A percentile compares a stretch with the other conserved stretches of the same genome.
phyloP scores from a whole-genome alignment of 2,797 vertebrate species.

The Amblyraja radiata region DNA sequence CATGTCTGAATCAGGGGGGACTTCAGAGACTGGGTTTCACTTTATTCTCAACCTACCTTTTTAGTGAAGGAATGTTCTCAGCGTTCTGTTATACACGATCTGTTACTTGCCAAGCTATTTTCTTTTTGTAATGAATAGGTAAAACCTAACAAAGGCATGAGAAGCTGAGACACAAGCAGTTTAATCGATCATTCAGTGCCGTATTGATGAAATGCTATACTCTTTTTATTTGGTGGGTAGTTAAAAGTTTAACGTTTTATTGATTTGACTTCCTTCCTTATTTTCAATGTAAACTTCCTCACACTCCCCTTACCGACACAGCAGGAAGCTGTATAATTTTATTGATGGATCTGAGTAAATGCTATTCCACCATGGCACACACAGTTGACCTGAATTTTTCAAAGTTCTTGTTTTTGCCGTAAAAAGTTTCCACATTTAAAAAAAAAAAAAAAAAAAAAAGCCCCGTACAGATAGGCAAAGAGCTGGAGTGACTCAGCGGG shows the following conservation, averaged over 20 bases:
- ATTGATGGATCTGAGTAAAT: not conserved
- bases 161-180: not conserved
- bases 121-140: not conserved
- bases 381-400: not conserved
- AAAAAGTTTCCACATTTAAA: not conserved
- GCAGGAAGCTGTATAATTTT: not conserved
- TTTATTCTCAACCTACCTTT: conserved; percentile 10
- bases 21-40: conserved; percentile 2
- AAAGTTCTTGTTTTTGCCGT: not conserved
- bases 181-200: not conserved
- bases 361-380: not conserved
- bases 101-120: not conserved
- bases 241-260: conserved; percentile 25
- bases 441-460: not conserved
- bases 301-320: not conserved
- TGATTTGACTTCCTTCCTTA: not conserved
- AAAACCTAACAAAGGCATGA: conserved; percentile 5
- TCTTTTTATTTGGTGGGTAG: not conserved
- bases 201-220: not conserved
- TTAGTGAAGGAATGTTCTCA: conserved; percentile 22
- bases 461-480: not conserved
- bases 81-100: conserved; percentile 9
- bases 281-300: not conserved
- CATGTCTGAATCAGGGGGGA: not conserved
- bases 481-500: not conserved